phyloP scores from a whole-genome alignment of 1,140 invertebrate genomes.

The Portunus trituberculatus region DNA sequence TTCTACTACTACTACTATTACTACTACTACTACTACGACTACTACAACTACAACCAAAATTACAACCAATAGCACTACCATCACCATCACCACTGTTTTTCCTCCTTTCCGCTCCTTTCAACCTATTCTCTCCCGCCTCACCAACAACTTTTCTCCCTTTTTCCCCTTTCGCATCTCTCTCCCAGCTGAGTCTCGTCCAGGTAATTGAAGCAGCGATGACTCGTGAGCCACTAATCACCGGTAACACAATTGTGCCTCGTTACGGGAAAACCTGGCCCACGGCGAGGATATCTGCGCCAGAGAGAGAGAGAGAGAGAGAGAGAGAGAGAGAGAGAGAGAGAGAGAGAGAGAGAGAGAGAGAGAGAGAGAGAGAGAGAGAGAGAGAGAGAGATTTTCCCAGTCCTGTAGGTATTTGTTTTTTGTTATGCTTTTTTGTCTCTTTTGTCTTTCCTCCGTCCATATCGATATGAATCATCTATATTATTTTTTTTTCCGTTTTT shows the following conservation, averaged over 20 bases:
- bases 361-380: neutral
- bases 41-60: neutral
- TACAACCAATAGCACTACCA: neutral
- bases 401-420: no score
- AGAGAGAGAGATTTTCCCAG: neutral
- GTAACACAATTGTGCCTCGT: neutral
- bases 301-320: neutral
- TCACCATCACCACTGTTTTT: neutral
- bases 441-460: no score
- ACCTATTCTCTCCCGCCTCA: neutral
- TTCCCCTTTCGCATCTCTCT: neutral
- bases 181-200: neutral
- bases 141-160: neutral
- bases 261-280: neutral
- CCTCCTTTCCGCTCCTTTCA: neutral
- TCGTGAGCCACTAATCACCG: neutral
- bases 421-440: no score
- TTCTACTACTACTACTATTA: slow-evolving; percentile 38
- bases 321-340: neutral
- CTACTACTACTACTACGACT: slow-evolving; percentile 30
- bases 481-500: no score
- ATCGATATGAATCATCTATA: no score
- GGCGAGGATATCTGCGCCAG: slow-evolving; percentile 30
- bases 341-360: neutral
- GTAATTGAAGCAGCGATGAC: slow-evolving; percentile 20